Conservation (phyloP, 1,140 invertebrate species). For the Conopomorpha cramerella region DNA sequence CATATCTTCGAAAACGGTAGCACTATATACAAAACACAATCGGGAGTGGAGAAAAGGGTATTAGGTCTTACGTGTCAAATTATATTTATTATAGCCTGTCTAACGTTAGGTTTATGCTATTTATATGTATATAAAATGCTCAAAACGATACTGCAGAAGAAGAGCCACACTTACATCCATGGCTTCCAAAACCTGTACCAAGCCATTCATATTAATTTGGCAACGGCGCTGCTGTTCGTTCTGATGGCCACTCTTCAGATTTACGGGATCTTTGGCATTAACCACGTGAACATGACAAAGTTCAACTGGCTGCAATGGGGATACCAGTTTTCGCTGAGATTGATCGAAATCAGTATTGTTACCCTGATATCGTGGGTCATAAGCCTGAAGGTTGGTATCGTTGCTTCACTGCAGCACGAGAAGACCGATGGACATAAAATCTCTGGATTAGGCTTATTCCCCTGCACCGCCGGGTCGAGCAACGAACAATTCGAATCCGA, state of each 20-base stretch:
- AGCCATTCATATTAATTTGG: conserved; percentile 84
- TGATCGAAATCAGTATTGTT: conserved; percentile 84
- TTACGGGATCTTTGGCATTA: conserved; percentile 79
- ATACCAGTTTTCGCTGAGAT: conserved; percentile 80
- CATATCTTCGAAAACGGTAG: conserved; percentile 73
- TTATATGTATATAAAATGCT: conserved; percentile 79
- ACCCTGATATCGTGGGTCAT: conserved; percentile 82
- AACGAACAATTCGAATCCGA: conserved; percentile 78
- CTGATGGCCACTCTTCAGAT: conserved; percentile 80
- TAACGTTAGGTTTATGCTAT: conserved; percentile 81
- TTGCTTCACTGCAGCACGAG: conserved; percentile 58
- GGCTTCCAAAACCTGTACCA: conserved; percentile 72
- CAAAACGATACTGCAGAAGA: conserved; percentile 68
- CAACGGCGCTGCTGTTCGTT: conserved; percentile 81
- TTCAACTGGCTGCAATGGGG: conserved; percentile 86
- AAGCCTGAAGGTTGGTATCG: conserved; percentile 65
- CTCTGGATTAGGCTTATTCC: conserved; percentile 75
- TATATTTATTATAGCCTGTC: conserved; percentile 78
- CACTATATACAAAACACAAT: conserved; percentile 47
- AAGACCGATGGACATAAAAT: conserved; percentile 65
- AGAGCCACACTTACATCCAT: conserved; percentile 69
- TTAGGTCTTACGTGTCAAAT: conserved; percentile 80
- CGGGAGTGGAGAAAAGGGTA: conserved; percentile 59
- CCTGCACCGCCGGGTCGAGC: conserved; percentile 76
- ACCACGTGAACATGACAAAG: conserved; percentile 59